Conservation (phyloP, 2,888 invertebrate genomes). For the Merodon equestris region DNA sequence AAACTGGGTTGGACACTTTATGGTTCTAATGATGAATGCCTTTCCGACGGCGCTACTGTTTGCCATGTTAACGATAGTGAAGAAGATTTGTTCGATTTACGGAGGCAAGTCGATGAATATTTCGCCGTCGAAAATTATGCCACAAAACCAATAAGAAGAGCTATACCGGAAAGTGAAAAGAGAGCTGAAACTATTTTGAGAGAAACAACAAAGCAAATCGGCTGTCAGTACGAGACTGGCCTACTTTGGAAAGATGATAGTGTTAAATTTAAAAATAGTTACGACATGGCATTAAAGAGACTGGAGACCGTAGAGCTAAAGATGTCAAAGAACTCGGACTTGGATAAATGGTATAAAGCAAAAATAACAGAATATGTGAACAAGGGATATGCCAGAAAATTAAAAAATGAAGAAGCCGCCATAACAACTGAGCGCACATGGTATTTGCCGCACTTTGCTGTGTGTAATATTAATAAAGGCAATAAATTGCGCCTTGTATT, state of each 20-base stretch:
- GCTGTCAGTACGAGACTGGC: constrained; percentile 62
- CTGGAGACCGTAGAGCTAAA: too few relatives aligned
- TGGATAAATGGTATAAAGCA: constrained; percentile 42
- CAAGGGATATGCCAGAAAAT: constrained; percentile 3
- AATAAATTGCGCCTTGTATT: too few relatives aligned
- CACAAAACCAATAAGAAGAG: not conserved
- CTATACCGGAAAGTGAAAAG: constrained; percentile 16
- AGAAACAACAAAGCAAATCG: constrained; percentile 35
- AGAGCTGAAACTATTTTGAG: constrained; percentile 18
- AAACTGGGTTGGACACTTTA: constrained; percentile 10
- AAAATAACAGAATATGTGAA: constrained; percentile 27
- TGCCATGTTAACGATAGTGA: too few relatives aligned
- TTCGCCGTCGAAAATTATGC: too few relatives aligned
- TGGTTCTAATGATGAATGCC: constrained; percentile 2
- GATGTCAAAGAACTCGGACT: constrained; percentile 56
- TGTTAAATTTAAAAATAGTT: constrained; percentile 25
- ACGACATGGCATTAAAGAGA: too few relatives aligned
- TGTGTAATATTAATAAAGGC: too few relatives aligned
- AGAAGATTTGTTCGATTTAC: too few relatives aligned
- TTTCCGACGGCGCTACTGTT: too few relatives aligned
- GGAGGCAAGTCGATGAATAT: too few relatives aligned
- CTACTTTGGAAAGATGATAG: constrained; percentile 68
- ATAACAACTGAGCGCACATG: too few relatives aligned
- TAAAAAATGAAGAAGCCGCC: not conserved
- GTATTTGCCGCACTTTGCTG: too few relatives aligned